Percentiles rank a stretch among this genome's conserved stretches.
Evolutionary conservation across 2,113 vertebrate species (phyloP).

Genomic region (Lepus americanus): DNA sequence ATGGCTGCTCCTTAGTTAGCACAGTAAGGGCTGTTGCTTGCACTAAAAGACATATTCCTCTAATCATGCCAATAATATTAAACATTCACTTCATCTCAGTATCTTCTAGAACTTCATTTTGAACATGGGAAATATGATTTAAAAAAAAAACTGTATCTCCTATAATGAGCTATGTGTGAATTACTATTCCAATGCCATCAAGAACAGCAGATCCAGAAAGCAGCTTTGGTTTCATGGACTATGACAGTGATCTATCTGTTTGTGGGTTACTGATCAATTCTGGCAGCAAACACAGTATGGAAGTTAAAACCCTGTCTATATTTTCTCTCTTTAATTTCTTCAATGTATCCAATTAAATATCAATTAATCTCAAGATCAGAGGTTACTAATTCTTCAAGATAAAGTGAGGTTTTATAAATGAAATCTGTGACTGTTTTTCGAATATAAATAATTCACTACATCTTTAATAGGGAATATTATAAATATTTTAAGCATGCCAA

Average conservation of each 20-base stretch:
- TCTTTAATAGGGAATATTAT: neutral
- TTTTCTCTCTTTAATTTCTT: constrained; percentile 60
- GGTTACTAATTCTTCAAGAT: neutral
- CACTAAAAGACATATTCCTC: neutral
- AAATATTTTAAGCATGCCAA: constrained; percentile 24
- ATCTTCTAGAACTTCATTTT: constrained; percentile 4
- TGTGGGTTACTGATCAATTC: constrained; percentile 70
- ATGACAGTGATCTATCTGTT: constrained; percentile 47
- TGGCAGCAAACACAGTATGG: constrained; percentile 45
- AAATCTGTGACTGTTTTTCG: constrained; percentile 5
- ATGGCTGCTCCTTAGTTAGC: neutral
- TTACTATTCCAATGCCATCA: neutral
- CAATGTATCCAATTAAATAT: neutral
- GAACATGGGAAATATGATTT: neutral
- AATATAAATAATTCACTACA: neutral
- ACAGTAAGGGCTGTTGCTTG: neutral
- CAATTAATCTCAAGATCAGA: neutral
- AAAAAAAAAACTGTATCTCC: neutral
- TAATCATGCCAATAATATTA: neutral
- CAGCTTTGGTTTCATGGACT: neutral
- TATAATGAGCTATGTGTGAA: neutral
- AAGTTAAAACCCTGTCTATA: constrained; percentile 31
- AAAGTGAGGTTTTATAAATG: neutral
- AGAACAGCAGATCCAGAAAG: neutral
- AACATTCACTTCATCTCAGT: neutral